These are phyloP conservation scores for western clawed frog (Xenopus tropicalis) DNA, from an alignment of 2,113 vertebrate genomes.

Conservation along the genomic window UCB_Xtro_10.0 CM004443.2:33935501-33936000, in stretches of 20 bases:
- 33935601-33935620: no score
- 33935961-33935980: background rate
- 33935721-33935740: no score
- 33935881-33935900: constrained; percentile 31
- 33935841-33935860: constrained; percentile 28
- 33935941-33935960: constrained; percentile 21
- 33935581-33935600: no score
- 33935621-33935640: no score
- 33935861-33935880: background rate
- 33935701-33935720: no score
- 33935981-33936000: constrained; percentile 29
- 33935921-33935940: constrained; percentile 17
- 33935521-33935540: no score
- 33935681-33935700: no score
- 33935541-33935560: no score
- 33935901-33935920: constrained; percentile 23
- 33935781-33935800: constrained; percentile 25
- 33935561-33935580: no score
- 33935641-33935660: no score
- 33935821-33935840: constrained; percentile 25
- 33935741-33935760: background rate
- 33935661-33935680: no score
- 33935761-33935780: constrained; percentile 22
- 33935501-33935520: no score
- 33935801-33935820: constrained; percentile 26